Conservation (phyloP, 2,888 invertebrate species). For the Aleiodes testaceus region DNA sequence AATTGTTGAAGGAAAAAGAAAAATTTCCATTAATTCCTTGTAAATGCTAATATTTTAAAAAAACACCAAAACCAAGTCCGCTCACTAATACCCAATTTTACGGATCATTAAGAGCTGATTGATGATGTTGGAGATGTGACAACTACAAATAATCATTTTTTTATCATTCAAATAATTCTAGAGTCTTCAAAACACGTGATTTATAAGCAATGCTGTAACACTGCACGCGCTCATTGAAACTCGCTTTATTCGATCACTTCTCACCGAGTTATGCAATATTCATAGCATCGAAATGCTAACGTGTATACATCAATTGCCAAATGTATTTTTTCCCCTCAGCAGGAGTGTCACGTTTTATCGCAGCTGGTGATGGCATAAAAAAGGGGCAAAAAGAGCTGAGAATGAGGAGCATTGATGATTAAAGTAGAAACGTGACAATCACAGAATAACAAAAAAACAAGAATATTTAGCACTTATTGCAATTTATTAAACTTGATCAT, state of each 20-base stretch:
- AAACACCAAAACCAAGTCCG: no score
- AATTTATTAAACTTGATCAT: background rate
- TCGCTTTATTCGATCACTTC: slow-evolving; percentile 12
- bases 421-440: background rate
- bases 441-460: background rate
- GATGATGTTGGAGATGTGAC: no score
- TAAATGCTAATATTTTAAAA: no score
- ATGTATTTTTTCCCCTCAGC: background rate
- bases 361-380: background rate
- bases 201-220: slow-evolving; percentile 41
- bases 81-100: no score
- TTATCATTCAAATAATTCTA: slow-evolving; percentile 6
- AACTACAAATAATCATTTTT: slow-evolving; percentile 10
- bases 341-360: slow-evolving; percentile 17
- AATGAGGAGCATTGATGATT: slow-evolving; percentile 1
- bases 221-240: slow-evolving; percentile 31
- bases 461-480: background rate
- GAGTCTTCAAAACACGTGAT: slow-evolving; percentile 32
- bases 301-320: slow-evolving; percentile 16
- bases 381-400: background rate
- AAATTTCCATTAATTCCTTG: background rate
- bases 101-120: no score
- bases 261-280: slow-evolving; percentile 40
- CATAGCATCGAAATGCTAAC: background rate
- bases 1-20: background rate